These are phyloP conservation scores for Neolamprologus variostigma DNA, from an alignment of 2,113 vertebrate species.

Conservation along the genomic window DNA sequence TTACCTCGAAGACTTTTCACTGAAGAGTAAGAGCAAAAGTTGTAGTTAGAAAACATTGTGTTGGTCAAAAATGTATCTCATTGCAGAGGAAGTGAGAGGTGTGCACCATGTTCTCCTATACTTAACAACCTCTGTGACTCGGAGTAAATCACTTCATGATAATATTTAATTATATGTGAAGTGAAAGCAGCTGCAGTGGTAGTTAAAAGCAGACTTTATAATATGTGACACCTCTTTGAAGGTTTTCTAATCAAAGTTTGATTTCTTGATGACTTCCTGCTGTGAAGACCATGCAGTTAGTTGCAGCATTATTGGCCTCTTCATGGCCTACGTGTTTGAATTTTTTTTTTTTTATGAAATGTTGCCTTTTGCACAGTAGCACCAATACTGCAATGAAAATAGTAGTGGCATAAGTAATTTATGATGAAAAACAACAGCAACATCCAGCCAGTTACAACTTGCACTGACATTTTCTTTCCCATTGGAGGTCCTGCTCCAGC, in stretches of 20 bases:
- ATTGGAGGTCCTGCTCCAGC: background rate
- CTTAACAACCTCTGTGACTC: background rate
- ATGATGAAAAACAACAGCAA: background rate
- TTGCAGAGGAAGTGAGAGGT: background rate
- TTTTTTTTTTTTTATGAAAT: background rate
- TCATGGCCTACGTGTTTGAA: background rate
- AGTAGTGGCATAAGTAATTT: background rate
- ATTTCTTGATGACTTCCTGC: background rate
- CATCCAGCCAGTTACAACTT: background rate
- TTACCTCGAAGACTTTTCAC: background rate
- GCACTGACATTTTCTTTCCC: background rate
- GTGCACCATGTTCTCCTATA: background rate
- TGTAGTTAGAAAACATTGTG: background rate
- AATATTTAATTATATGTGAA: background rate
- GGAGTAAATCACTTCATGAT: background rate
- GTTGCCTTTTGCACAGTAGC: background rate
- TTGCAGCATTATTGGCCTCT: background rate
- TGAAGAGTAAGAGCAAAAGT: background rate
- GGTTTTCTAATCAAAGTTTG: background rate
- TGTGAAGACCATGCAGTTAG: background rate
- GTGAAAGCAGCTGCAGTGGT: background rate
- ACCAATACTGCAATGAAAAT: background rate
- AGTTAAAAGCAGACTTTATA: background rate
- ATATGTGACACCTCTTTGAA: background rate
- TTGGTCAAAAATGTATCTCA: background rate